These are phyloP conservation scores for Metaphire vulgaris DNA, from an alignment of 1,140 invertebrate genomes.

Conservation along the genomic window DNA sequence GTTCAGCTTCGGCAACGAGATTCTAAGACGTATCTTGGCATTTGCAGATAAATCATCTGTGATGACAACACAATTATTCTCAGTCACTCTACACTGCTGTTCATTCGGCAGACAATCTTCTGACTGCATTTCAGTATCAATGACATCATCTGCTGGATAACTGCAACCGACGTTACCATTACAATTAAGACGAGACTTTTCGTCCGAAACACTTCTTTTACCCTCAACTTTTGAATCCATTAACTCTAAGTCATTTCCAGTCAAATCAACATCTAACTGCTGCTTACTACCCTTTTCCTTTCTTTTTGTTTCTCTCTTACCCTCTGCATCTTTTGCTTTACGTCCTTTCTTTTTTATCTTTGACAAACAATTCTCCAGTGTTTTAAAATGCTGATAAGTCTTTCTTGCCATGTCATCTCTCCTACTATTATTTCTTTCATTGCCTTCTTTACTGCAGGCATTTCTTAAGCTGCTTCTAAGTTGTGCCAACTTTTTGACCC, in stretches of 20 bases:
- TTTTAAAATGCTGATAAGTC: neutral
- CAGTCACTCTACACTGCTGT: too few species aligned
- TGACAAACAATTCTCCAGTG: too few species aligned
- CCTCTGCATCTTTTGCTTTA: too few species aligned
- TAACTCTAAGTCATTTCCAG: neutral
- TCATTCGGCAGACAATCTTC: too few species aligned
- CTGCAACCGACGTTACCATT: too few species aligned
- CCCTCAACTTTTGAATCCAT: too few species aligned
- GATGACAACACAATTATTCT: too few species aligned
- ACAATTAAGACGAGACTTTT: too few species aligned
- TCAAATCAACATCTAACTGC: neutral
- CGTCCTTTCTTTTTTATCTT: too few species aligned
- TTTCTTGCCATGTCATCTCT: neutral
- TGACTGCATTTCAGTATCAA: too few species aligned
- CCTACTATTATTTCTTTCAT: neutral
- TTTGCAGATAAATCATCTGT: neutral
- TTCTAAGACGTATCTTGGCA: neutral
- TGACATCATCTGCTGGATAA: too few species aligned
- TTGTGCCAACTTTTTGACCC: neutral
- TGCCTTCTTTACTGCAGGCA: neutral
- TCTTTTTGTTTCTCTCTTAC: neutral
- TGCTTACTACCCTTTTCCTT: neutral
- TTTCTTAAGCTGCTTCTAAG: neutral
- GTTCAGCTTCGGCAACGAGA: neutral
- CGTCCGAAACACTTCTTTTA: too few species aligned